These are phyloP conservation scores for Solen grandis DNA, from an alignment of 1,140 invertebrate species.

Conservation along the genomic window DNA sequence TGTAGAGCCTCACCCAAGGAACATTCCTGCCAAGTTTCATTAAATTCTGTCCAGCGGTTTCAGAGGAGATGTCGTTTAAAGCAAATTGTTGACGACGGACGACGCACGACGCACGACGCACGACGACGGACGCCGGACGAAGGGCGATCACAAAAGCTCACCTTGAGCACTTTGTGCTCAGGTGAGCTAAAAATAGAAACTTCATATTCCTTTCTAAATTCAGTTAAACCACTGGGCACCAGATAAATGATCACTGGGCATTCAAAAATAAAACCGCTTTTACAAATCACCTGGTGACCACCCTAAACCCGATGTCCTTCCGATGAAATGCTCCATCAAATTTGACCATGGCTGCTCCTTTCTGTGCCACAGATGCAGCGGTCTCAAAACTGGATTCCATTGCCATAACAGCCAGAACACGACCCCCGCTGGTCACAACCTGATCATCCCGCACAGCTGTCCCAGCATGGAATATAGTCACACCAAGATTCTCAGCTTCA, in stretches of 20 bases:
- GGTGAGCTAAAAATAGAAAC: too few relatives aligned
- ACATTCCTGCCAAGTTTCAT: too few relatives aligned
- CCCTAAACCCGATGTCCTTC: conserved; percentile 94
- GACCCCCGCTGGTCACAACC: conserved; percentile 93
- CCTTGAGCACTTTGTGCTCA: too few relatives aligned
- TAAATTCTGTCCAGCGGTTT: too few relatives aligned
- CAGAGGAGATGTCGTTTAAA: too few relatives aligned
- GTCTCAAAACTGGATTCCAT: conserved; percentile 85
- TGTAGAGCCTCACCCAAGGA: too few relatives aligned
- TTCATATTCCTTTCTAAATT: too few relatives aligned
- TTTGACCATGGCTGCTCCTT: conserved; percentile 85
- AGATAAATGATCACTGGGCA: background rate
- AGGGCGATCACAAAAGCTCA: too few relatives aligned
- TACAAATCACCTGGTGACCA: conserved; percentile 87
- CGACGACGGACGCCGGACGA: too few relatives aligned
- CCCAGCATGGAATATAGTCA: conserved; percentile 83
- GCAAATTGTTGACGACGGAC: too few relatives aligned
- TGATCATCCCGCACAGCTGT: conserved; percentile 77
- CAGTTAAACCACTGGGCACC: too few relatives aligned
- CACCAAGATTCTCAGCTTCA: conserved; percentile 69
- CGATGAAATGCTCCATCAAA: conserved; percentile 94
- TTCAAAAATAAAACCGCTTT: background rate
- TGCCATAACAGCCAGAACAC: conserved; percentile 92
- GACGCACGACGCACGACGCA: too few relatives aligned
- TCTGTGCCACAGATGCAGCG: conserved; percentile 85